A percentile compares a stretch with the other conserved stretches of the same genome.
Evolutionary conservation across 2,113 vertebrate genomes (phyloP).

Genomic region (Rhinolophus ferrumequinum): DNA sequence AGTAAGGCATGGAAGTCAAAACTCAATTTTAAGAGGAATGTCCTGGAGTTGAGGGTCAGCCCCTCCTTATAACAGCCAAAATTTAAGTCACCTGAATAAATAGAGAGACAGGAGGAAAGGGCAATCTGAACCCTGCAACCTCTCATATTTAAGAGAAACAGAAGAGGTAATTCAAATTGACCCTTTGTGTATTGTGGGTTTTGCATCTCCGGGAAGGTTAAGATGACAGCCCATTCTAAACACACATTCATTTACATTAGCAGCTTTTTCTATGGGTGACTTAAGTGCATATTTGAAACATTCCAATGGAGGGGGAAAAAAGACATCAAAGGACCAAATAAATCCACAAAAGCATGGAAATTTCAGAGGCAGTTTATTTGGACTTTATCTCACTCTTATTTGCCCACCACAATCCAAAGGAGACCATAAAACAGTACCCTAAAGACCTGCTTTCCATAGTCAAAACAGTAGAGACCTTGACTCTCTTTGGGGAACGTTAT

Average conservation of each 20-base stretch:
- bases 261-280: slow-evolving; percentile 64
- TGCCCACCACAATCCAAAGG: slow-evolving; percentile 49
- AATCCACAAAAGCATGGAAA: slow-evolving; percentile 59
- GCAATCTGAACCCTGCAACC: slow-evolving; percentile 61
- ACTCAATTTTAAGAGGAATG: slow-evolving; percentile 65
- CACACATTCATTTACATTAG: slow-evolving; percentile 69
- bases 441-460: slow-evolving; percentile 12
- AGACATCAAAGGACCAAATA: slow-evolving; percentile 73
- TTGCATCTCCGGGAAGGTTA: slow-evolving; percentile 71
- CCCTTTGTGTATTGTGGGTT: slow-evolving; percentile 63
- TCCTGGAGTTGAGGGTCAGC: slow-evolving; percentile 48
- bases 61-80: slow-evolving; percentile 44
- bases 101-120: slow-evolving; percentile 49
- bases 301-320: slow-evolving; percentile 62
- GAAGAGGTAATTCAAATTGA: slow-evolving; percentile 67
- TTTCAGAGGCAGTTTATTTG: slow-evolving; percentile 65
- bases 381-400: slow-evolving; percentile 63
- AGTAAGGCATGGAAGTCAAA: slow-evolving; percentile 48
- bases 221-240: slow-evolving; percentile 69
- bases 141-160: slow-evolving; percentile 66
- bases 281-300: slow-evolving; percentile 76
- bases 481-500: neutral
- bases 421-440: slow-evolving; percentile 32
- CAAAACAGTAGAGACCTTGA: neutral
- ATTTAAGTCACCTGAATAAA: slow-evolving; percentile 80